Percentiles rank a stretch among this genome's conserved stretches.
These are phyloP conservation scores for Thecophora atra DNA, from an alignment of 2,888 invertebrate species.

Conservation along the genomic window DNA sequence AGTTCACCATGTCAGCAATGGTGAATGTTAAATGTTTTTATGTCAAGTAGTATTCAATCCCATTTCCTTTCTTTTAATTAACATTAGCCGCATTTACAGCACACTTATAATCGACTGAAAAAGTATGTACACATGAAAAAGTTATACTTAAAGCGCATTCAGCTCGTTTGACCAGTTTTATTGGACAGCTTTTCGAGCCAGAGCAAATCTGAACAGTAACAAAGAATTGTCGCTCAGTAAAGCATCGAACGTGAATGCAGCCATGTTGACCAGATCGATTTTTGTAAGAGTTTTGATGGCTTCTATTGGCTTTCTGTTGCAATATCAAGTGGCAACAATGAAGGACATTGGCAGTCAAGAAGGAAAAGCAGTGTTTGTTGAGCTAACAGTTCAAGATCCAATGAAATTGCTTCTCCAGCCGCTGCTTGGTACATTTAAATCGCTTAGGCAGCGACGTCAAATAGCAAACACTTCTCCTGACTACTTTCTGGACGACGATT, in stretches of 20 bases:
- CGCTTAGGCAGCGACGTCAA: neutral
- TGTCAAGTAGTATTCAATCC: no score
- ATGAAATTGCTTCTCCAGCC: neutral
- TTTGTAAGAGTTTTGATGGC: neutral
- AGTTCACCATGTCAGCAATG: no score
- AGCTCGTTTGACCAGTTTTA: constrained; percentile 12
- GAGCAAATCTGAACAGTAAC: neutral
- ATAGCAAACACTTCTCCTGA: neutral
- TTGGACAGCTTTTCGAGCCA: neutral
- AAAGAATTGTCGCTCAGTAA: neutral
- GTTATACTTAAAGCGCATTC: neutral
- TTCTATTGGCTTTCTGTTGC: neutral
- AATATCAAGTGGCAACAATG: neutral
- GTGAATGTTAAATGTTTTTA: no score
- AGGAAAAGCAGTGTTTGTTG: neutral
- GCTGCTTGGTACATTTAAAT: neutral
- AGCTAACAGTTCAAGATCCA: no score
- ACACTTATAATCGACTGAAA: no score
- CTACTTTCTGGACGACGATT: neutral
- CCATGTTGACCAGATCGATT: neutral
- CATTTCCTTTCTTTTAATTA: no score
- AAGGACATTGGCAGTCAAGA: neutral
- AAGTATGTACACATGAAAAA: no score
- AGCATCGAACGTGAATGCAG: neutral
- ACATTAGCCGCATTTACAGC: no score